Evolutionary conservation across 2,797 vertebrate genomes (phyloP).

Genomic region (Siniperca undulata): DNA sequence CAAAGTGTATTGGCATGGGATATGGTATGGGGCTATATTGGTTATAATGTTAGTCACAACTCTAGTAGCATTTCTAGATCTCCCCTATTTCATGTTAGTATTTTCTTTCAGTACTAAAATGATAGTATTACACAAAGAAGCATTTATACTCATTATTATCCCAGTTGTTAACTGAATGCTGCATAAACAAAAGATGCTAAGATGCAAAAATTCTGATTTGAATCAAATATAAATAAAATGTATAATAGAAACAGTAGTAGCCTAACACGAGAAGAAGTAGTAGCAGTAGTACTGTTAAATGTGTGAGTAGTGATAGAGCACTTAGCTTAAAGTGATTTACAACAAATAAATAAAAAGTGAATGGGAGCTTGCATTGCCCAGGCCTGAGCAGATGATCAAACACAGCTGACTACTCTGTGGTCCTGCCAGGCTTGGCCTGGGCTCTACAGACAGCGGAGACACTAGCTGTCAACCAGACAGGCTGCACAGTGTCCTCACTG

Average conservation of each 20-base stretch:
- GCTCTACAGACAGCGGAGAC: slow-evolving; percentile 23
- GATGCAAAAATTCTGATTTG: not conserved
- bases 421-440: slow-evolving; percentile 8
- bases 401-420: slow-evolving; percentile 18
- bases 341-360: slow-evolving; percentile 12
- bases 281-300: not conserved
- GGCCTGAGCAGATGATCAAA: slow-evolving; percentile 40
- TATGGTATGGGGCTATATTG: not conserved
- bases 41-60: not conserved
- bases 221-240: not conserved
- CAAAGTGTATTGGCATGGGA: not conserved
- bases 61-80: not conserved
- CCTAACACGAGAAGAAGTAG: not conserved
- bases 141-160: not conserved
- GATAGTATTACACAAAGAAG: not conserved
- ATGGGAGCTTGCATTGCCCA: not conserved
- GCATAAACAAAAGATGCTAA: not conserved
- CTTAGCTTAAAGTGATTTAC: not conserved
- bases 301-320: not conserved
- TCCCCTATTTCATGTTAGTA: not conserved
- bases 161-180: not conserved
- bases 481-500: slow-evolving; percentile 14
- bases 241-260: not conserved
- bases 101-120: not conserved
- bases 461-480: slow-evolving; percentile 42